These are phyloP conservation scores for Scyliorhinus canicula DNA, from an alignment of 2,797 vertebrate species.

Conservation along the genomic window DNA sequence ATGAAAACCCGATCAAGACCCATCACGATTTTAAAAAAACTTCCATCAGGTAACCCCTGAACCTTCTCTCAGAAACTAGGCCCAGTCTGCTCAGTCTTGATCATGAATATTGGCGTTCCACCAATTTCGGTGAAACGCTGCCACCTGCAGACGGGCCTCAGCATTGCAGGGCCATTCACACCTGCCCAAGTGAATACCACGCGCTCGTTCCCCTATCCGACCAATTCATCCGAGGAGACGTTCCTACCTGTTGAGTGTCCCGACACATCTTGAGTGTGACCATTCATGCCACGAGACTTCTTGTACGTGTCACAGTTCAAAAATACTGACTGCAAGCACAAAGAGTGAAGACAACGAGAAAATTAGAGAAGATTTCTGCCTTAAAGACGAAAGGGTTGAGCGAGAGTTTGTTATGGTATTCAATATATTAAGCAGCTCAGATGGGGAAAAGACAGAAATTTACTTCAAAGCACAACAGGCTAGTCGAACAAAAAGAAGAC, in stretches of 20 bases:
- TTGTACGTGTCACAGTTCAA: background rate
- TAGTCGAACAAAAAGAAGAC: background rate
- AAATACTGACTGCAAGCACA: slow-evolving; percentile 2
- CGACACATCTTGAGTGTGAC: background rate
- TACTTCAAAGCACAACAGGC: background rate
- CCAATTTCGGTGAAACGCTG: background rate
- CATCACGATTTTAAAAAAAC: background rate
- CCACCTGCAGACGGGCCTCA: background rate
- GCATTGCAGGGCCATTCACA: background rate
- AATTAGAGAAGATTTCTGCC: background rate
- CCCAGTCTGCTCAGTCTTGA: background rate
- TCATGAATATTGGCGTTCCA: background rate
- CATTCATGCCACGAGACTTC: slow-evolving; percentile 19
- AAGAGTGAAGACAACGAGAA: background rate
- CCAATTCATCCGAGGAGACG: background rate
- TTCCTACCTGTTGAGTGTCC: slow-evolving; percentile 12
- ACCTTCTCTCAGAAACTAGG: background rate
- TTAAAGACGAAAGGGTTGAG: too few relatives aligned
- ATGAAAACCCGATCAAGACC: background rate
- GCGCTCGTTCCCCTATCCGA: background rate
- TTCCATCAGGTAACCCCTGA: too few relatives aligned
- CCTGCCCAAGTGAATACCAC: background rate
- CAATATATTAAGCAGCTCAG: background rate
- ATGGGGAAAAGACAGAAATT: background rate
- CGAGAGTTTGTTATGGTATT: background rate